phyloP scores from a whole-genome alignment of 2,888 invertebrate species.

The Calameuta pallipes region DNA sequence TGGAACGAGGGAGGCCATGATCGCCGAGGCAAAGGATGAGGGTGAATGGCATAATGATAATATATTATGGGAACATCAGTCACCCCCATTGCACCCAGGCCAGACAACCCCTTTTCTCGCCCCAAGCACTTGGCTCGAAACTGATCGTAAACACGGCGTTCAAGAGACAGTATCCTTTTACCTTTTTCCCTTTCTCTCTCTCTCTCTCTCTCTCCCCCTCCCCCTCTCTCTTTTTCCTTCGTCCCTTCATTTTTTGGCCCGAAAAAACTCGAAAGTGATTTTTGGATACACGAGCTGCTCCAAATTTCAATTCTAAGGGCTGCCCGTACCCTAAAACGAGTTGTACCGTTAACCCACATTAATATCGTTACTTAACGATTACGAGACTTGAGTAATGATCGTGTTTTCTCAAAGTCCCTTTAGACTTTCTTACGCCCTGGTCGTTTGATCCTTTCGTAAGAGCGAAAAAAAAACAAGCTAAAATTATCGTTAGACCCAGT shows the following conservation, averaged over 20 bases:
- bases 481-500: neutral
- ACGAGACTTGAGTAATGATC: neutral
- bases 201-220: neutral
- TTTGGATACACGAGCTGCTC: neutral
- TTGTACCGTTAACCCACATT: neutral
- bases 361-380: neutral
- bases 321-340: neutral
- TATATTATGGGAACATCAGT: slow-evolving; percentile 8
- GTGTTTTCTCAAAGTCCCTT: neutral
- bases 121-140: slow-evolving; percentile 1
- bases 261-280: neutral
- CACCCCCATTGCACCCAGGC: slow-evolving; percentile 1
- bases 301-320: neutral
- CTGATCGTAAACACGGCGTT: slow-evolving; percentile 6
- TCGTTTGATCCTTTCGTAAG: neutral
- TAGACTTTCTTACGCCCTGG: neutral
- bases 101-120: neutral
- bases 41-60: slow-evolving; percentile 8
- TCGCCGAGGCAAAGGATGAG: neutral
- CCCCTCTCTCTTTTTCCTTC: neutral
- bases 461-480: neutral
- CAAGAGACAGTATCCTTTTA: neutral
- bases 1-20: neutral
- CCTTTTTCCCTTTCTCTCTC: neutral
- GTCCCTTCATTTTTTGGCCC: neutral